These are phyloP conservation scores for Seriola dumerili DNA, from an alignment of 2,113 vertebrate species.

Conservation along the genomic window DNA sequence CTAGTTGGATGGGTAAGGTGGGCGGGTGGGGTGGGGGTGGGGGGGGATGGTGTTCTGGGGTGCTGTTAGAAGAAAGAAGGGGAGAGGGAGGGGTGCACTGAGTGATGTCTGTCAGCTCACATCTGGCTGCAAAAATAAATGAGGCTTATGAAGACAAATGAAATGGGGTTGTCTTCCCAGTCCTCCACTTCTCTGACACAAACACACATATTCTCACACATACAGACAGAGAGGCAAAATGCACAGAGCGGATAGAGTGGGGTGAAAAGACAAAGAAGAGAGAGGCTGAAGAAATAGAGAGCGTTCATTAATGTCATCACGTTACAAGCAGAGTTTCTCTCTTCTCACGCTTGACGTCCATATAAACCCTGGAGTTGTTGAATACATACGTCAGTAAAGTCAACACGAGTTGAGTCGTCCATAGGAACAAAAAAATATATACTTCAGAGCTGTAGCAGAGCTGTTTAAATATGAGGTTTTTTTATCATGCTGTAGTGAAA, in stretches of 20 bases:
- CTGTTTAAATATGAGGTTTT: background rate
- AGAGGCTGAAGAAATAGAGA: background rate
- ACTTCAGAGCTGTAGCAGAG: background rate
- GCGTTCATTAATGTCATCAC: background rate
- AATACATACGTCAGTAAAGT: background rate
- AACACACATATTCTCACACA: constrained; percentile 18
- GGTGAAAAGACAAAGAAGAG: constrained; percentile 20
- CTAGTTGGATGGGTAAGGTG: constrained; percentile 69
- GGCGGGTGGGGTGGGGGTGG: constrained; percentile 33
- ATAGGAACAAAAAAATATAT: background rate
- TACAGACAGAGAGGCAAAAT: constrained; percentile 28
- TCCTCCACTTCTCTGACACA: constrained; percentile 10
- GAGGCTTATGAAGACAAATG: constrained; percentile 96
- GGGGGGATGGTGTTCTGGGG: constrained; percentile 9
- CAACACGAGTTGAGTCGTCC: background rate
- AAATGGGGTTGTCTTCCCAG: constrained; percentile 75
- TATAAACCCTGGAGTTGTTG: background rate
- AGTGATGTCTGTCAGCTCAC: constrained; percentile 96
- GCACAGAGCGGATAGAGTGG: constrained; percentile 73
- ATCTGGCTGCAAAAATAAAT: constrained; percentile 96
- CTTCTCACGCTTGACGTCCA: background rate
- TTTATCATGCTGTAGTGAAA: background rate
- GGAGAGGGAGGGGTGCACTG: constrained; percentile 81
- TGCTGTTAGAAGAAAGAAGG: constrained; percentile 34
- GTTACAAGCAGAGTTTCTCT: constrained; percentile 6